phyloP scores from a whole-genome alignment of 2,888 invertebrate species.

The Gibbula magus region DNA sequence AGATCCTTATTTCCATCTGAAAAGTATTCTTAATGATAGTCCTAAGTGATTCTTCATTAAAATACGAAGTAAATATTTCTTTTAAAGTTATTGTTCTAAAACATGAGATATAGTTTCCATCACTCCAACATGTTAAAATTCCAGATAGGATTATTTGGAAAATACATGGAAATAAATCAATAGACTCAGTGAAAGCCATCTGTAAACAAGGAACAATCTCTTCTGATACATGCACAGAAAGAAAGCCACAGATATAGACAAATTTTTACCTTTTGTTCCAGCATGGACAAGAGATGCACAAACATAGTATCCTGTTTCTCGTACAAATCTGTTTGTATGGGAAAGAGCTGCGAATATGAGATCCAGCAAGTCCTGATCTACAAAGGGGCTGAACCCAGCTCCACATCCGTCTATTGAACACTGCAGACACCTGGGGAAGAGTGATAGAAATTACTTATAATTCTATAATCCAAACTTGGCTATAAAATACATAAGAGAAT shows the following conservation, averaged over 20 bases:
- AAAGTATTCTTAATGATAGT: too few species aligned
- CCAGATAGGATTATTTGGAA: background rate
- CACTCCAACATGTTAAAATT: background rate
- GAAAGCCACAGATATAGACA: too few species aligned
- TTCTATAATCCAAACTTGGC: too few species aligned
- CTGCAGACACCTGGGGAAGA: slow-evolving; percentile 75
- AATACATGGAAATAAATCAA: too few species aligned
- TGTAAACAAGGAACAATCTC: background rate
- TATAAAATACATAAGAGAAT: too few species aligned
- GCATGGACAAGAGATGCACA: slow-evolving; percentile 75
- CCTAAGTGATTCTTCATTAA: background rate
- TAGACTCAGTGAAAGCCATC: background rate
- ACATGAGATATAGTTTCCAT: background rate
- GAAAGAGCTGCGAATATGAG: slow-evolving; percentile 76
- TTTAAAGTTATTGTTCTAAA: background rate
- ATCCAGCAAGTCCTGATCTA: slow-evolving; percentile 76
- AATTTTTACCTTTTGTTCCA: slow-evolving; percentile 47
- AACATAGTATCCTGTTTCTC: slow-evolving; percentile 78
- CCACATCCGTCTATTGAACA: slow-evolving; percentile 77
- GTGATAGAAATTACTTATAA: background rate
- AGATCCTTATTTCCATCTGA: background rate
- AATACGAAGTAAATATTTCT: background rate
- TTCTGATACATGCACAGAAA: background rate
- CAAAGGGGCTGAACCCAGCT: slow-evolving; percentile 73
- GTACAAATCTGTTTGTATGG: slow-evolving; percentile 78